These are phyloP conservation scores for Prunella himalayana DNA, from an alignment of 2,113 vertebrate species.

Conservation along the genomic window DNA sequence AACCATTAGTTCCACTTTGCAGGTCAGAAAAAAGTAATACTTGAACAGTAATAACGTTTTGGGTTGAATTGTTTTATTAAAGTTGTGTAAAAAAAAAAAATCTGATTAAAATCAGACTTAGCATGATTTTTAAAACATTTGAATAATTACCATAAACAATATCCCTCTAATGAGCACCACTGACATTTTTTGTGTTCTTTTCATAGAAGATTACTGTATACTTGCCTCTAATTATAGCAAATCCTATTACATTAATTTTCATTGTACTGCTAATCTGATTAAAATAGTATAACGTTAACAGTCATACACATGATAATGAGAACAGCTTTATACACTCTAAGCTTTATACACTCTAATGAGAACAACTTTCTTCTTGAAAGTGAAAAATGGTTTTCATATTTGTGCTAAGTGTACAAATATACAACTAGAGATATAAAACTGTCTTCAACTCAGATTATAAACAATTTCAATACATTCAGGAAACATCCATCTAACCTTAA, in stretches of 20 bases:
- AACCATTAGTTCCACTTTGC: background rate
- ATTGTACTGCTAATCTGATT: constrained; percentile 54
- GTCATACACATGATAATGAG: background rate
- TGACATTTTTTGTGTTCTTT: constrained; percentile 3
- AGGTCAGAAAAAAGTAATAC: background rate
- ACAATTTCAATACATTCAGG: background rate
- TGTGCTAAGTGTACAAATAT: background rate
- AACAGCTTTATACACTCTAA: background rate
- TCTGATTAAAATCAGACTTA: background rate
- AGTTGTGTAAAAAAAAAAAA: background rate
- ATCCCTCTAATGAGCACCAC: background rate
- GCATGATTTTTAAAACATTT: background rate
- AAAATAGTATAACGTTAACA: background rate
- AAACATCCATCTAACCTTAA: background rate
- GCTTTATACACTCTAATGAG: background rate
- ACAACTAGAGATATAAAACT: background rate
- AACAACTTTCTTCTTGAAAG: background rate
- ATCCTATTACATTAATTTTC: constrained; percentile 57
- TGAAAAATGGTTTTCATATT: background rate
- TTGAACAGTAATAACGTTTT: background rate
- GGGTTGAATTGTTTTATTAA: background rate
- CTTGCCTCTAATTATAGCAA: constrained; percentile 53
- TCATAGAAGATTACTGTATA: constrained; percentile 23
- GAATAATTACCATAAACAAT: constrained; percentile 12
- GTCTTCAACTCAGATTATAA: background rate